Percentiles rank a stretch among this genome's conserved stretches.
These are phyloP conservation scores for Saccostrea echinata DNA, from an alignment of 1,140 invertebrate genomes.

Conservation along the genomic window DNA sequence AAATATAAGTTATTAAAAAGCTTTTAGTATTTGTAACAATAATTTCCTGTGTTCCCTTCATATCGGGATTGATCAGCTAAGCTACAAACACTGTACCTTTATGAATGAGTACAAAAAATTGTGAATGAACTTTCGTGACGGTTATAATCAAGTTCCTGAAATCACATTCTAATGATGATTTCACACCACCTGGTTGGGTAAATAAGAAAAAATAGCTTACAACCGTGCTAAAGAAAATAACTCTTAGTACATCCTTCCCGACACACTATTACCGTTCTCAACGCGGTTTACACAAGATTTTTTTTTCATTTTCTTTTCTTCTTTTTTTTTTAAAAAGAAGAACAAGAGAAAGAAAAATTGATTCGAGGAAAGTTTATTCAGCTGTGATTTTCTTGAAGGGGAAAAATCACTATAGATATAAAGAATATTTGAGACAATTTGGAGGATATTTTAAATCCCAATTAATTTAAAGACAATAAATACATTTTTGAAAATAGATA, in stretches of 20 bases:
- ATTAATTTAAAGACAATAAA: not conserved
- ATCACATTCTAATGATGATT: slow-evolving; percentile 15
- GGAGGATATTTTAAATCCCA: too few relatives aligned
- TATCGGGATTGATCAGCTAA: not conserved
- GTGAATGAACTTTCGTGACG: not conserved
- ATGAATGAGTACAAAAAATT: not conserved
- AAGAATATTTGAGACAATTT: too few relatives aligned
- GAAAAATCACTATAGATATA: too few relatives aligned
- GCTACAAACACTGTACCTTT: not conserved
- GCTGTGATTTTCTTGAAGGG: too few relatives aligned
- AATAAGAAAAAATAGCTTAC: not conserved
- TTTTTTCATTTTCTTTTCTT: not conserved
- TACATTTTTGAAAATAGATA: not conserved
- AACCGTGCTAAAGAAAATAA: not conserved
- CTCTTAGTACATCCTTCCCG: not conserved
- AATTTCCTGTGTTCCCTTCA: slow-evolving; percentile 2
- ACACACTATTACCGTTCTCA: not conserved
- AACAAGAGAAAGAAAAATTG: too few relatives aligned
- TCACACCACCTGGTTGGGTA: not conserved
- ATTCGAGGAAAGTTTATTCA: too few relatives aligned
- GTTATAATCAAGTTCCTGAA: not conserved
- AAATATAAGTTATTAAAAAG: not conserved
- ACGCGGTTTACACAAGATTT: not conserved
- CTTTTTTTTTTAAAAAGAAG: not conserved
- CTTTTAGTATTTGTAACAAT: slow-evolving; percentile 27